Evolutionary conservation across 2,113 vertebrate species (phyloP), one percentile per base, ranked within the genome.

Genomic region (Calidris pugnax): DNA sequence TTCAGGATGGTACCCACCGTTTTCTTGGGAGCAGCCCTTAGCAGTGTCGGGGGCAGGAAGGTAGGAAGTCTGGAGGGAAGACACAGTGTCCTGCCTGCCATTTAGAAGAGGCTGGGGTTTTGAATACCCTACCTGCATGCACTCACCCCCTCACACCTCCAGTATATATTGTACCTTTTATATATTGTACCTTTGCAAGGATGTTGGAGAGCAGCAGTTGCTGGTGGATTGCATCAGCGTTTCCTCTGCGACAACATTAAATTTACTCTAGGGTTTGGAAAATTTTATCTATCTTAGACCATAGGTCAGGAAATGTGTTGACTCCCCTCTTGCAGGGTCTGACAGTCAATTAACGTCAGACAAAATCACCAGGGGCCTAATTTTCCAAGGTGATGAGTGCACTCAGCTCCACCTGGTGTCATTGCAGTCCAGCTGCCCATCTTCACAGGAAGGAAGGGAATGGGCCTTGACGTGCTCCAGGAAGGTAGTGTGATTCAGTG

Each of bases 371-470:
- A 83, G 81, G 80, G 92, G 45, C 53, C 66, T 89, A 75, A 56
- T 85, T 96, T 85, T 87, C 73, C 94, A 89, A 81, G 77, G 73
- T 57, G 83, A 73, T 55, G 76, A 67, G 41, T 3, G 0, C 48
- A 47, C 28, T 86, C 51, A 26, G 35, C 85, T 95, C 72, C 85
- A 83, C 68, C 64, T 91, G 89, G 39, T 79, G 75, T 64, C 72
- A 80, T 47, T 45, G 64, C 90, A 71, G 67, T 53, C 86, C 94
- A 92, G 60, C 92, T 92, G 92, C 84, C 88, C 94, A 47, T 83
- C 86, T 93, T 82, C 89, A 62, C 80, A 93, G 97, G 96, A 97
- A 95, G 90, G 95, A 95, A 96, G 75, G 79, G 67, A 55, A 47
- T 6, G 51, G 88, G 83, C 73, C 88, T 88, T 67, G 69, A 77